Evolutionary conservation across 2,888 invertebrate species (phyloP), one percentile per base, ranked within the genome.

Genomic region (Folsomia manolachei): DNA sequence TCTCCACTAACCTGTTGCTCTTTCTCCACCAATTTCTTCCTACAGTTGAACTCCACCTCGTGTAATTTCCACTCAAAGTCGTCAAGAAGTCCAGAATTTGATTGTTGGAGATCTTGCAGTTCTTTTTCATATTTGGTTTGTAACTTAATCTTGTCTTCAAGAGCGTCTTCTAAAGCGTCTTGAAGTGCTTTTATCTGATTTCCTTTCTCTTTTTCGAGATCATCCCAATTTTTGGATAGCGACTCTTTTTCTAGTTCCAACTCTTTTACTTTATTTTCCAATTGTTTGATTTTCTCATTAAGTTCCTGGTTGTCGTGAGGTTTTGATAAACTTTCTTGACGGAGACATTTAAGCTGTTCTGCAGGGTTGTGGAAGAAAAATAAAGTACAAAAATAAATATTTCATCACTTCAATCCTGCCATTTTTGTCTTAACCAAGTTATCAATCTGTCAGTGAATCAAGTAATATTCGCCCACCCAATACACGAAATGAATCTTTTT

Each of bases 11-110:
- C 81, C 78, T 81, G 78, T 53, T 69, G 71, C 69, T 81, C 81
- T 69, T 80, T 81, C 27, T 90, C 90, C 75, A 87, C 87, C 25
- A 88, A 77, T 80, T 87, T 86, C 77, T 87, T 87, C 79, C 92
- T 88, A 71, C 90, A 90, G 9, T 86, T 85, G 80, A 88, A 88
- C 84, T 92, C 90, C 81, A 92, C 87, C 83, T 91, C 90, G 53
- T 92, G 83, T 83, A 92, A 86, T 85, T 92, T 91, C 92, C 92
- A 93, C 85, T 93, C 92, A 84, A 92, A 92, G 85, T 93, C 92
- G 1, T 89, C 89, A 79, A 92, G 85, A 81, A 92, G 86, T 68
- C 80, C 79, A 69, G 89, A 88, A 27, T 89, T 90, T 62, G 90
- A 88, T 0, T 89, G 89, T 1, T 90, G 84, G 53, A 90, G 86